Evolutionary conservation across 2,797 vertebrate genomes (phyloP), one percentile per base, ranked within the genome.

Genomic region (Columba guinea): DNA sequence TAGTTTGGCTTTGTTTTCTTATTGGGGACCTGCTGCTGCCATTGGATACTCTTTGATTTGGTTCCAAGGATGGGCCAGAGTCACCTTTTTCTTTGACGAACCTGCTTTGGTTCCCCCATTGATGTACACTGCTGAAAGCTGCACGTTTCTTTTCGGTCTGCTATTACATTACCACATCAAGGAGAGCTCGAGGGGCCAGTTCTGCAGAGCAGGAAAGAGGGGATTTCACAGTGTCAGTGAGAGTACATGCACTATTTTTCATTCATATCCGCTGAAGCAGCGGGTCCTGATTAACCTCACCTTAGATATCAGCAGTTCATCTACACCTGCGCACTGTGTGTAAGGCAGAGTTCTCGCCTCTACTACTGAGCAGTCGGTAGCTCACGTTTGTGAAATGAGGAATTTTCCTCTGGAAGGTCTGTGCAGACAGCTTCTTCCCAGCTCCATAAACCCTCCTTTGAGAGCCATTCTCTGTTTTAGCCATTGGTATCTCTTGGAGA

Each of bases 51-150:
- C 86, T 96, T 95, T 95, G 79, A 92, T 95, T 96, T 86, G 15
- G 3, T 84, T 96, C 87, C 94, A 95, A 65, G 63, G 95, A 97
- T 96, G 94, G 90, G 84, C 86, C 52, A 67, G 87, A 89, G 79
- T 90, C 77, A 37, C 63, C 41, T 94, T 96, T 96, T 87, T 41
- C 64, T 92, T 77, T 91, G 73, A 91, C 84, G 94, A 95, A 85
- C 92, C 82, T 88, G 3, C 41, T 95, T 88, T 84, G 20, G 49
- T 93, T 89, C 32, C 87, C 69, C 82, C 37, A n/a, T 51, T 92
- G 76, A 90, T 88, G 75, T 86, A 27, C 5, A 1, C 44, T 79
- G 55, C 81, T 32, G 63, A 94, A 91, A 94, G 87, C 5, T 87
- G 73, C 82, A 30, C 0, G 1, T 88, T 93, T 88, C 59, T 46